Percentiles rank a stretch among this genome's conserved stretches.
phyloP scores from a whole-genome alignment of 2,888 invertebrate genomes.

The Elegia similella region DNA sequence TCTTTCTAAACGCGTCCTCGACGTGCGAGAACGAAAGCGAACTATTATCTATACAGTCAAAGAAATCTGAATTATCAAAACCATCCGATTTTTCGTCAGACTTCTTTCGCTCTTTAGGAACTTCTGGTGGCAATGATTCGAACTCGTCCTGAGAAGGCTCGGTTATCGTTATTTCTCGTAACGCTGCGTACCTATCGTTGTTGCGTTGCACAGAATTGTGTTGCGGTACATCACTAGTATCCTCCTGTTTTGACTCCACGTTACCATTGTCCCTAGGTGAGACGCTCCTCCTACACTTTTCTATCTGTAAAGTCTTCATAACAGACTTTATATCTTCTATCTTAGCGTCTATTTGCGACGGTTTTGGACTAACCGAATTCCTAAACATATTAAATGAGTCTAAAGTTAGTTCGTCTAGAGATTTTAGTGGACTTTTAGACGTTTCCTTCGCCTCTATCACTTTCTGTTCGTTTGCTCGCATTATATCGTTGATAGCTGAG shows the following conservation, averaged over 20 bases:
- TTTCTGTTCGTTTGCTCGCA: constrained; percentile 48
- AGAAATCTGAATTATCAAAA: constrained; percentile 76
- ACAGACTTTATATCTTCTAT: constrained; percentile 75
- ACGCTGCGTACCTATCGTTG: constrained; percentile 89
- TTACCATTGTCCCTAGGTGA: constrained; percentile 73
- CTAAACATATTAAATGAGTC: constrained; percentile 69
- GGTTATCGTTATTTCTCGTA: constrained; percentile 88
- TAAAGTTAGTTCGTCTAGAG: constrained; percentile 64
- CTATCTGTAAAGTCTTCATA: constrained; percentile 69
- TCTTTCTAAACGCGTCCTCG: constrained; percentile 76
- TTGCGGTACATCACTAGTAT: constrained; percentile 31
- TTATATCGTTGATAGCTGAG: constrained; percentile 55
- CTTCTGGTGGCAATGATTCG: constrained; percentile 70
- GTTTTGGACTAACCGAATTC: constrained; percentile 72
- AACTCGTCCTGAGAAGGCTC: constrained; percentile 81
- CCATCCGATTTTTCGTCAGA: constrained; percentile 79
- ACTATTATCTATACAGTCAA: constrained; percentile 78
- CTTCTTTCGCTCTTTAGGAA: constrained; percentile 73
- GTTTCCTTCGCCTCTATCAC: constrained; percentile 51
- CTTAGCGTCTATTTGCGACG: constrained; percentile 66
- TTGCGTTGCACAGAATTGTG: not conserved
- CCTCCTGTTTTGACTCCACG: constrained; percentile 64
- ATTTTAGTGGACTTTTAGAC: constrained; percentile 62
- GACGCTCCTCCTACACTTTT: constrained; percentile 59
- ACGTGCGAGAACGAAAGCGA: constrained; percentile 75